Base-by-base conservation (phyloP, 2,113 vertebrate genomes). In the Dicentrarchus labrax region DNA sequence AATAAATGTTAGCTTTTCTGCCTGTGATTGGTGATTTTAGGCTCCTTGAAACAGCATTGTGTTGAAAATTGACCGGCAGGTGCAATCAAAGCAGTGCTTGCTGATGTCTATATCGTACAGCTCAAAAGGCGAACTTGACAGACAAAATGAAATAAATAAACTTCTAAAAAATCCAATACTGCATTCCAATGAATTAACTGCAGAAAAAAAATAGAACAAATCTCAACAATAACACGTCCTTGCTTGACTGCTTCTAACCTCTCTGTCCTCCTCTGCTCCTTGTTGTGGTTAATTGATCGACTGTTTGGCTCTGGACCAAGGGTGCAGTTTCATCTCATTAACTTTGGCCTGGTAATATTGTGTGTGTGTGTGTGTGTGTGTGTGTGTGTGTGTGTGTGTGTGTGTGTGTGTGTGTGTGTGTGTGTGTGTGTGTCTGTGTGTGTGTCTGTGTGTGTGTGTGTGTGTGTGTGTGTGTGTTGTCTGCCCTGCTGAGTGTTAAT, bases 321-420 rank as follows among this genome's bases (percentile, higher is more conserved):
- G 74, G 38, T 60, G 67, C 62, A 10, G 22, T 85, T 30, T 89
- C 61, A 67, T 67, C 75, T 80, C 84, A 82, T 87, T 80, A 82
- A 82, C 79, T 56, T 22, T 48, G 71, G 47, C 67, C 62, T 12
- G 56, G 22, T 60, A 48, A 54, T 50, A 66, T 47, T 72, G 45
- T 72, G 56, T 59, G 56, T 64, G 41, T 45, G 2, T 43, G 41
- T 6, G 41, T 43, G 4, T 47, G 45, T 47, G 45, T 47, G 2
- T 4, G 45, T 47, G 45, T 47, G 41, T 68, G 66, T 50, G 65
- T 47, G 48, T 71, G 54, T 72, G 56, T 53, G 51, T 79, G 56
- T 81, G 72, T 67, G 74, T 60, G 74, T 72, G 45, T 72, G 56
- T 59, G 56, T 64, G 41, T 45, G 2, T 43, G 41, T 6, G 41